Evolutionary conservation across 2,888 invertebrate species (phyloP).

Genomic region (Pseudococcus longispinus): DNA sequence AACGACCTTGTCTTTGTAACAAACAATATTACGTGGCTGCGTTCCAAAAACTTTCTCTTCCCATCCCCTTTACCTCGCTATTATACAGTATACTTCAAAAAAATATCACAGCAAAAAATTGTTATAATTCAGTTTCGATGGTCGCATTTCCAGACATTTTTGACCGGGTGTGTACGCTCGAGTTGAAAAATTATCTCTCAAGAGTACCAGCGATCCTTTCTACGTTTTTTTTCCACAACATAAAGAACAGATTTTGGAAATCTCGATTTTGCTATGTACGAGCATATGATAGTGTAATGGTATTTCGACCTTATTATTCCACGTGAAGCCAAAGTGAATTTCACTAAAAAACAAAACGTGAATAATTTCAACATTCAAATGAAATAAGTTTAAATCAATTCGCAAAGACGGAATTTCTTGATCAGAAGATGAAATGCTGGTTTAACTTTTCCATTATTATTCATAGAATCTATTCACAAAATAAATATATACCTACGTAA

Average conservation of each 20-base stretch:
- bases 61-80: neutral
- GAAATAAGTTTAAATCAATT: too few species aligned
- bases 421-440: too few species aligned
- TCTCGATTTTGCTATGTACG: neutral
- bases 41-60: neutral
- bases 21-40: constrained; percentile 19
- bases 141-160: constrained; percentile 7
- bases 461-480: too few species aligned
- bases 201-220: neutral
- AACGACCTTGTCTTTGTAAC: constrained; percentile 34
- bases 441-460: too few species aligned
- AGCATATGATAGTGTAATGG: neutral
- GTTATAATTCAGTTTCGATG: constrained; percentile 35
- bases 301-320: neutral
- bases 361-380: too few species aligned
- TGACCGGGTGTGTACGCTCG: neutral
- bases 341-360: too few species aligned
- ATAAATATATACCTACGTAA: too few species aligned
- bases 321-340: too few species aligned
- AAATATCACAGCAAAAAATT: neutral
- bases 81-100: neutral
- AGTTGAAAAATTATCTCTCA: neutral
- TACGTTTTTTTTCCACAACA: neutral
- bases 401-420: too few species aligned
- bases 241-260: neutral